Evolutionary conservation across 2,888 invertebrate species (phyloP), one percentile per base, ranked within the genome.

Genomic region (Baccha elongata): DNA sequence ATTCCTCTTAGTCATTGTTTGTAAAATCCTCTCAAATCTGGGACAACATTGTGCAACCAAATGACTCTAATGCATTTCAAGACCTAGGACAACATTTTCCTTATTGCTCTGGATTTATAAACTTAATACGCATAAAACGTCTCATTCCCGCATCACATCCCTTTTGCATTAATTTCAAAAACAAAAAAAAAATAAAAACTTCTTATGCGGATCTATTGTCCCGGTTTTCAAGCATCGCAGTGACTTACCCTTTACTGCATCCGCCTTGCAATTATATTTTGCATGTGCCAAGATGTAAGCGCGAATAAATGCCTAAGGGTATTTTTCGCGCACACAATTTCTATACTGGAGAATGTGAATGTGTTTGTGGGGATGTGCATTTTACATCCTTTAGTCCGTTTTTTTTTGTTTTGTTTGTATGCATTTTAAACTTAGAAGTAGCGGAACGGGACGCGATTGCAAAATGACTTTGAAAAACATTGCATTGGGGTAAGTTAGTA

Each of bases 231-330:
- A 40, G 15, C 21, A 29, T 40, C 29, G 26, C 15, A 35, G 52
- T 48, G 35, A n/a, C 71, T 53, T 52, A 81, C 75, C 81, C 81
- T 81, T 74, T 37, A 81, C 78, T 62, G 78, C 81, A 83, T 83
- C 78, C 83, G 78, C 44, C 67, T 76, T 72, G 83, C 83, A 76
- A 83, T 83, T 78, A 76, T 76, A 55, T 74, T 50, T 52, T 71
- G 67, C 83, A 83, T 83, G 60, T 78, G 78, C 58, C 40, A 72
- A 37, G 78, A 78, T 73, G 78, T 64, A 73, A 83, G 83, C 83
- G 83, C 83, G 83, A 78, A 83, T 76, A 78, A 72, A 68, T 68
- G 83, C 83, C 83, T 72, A 55, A 68, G 78, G 83, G 68, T 78
- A 83, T 83, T 83, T 23, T 78, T 83, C 83, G 83, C 83, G 83